Evolutionary conservation across 2,113 vertebrate species (phyloP).

Genomic region (Oncorhynchus keta): DNA sequence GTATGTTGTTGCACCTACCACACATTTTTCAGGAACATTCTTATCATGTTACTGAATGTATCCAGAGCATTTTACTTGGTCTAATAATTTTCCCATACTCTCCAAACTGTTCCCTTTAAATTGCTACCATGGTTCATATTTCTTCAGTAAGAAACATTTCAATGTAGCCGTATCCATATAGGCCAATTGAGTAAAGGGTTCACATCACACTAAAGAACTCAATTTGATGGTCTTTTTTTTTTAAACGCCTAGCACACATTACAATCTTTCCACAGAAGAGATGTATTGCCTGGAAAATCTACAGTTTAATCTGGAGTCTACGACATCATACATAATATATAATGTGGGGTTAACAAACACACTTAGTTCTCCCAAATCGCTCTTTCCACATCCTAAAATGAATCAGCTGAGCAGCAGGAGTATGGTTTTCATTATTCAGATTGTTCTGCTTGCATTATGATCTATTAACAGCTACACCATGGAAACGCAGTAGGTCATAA

Average conservation of each 20-base stretch:
- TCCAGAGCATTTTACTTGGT: no score
- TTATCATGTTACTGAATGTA: no score
- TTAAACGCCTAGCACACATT: background rate
- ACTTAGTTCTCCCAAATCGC: background rate
- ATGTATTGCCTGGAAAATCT: background rate
- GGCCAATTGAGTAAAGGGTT: no score
- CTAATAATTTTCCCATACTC: no score
- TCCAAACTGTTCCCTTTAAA: no score
- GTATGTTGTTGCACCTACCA: no score
- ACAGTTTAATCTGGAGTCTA: background rate
- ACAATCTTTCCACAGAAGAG: background rate
- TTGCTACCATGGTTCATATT: no score
- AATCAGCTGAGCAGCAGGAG: background rate
- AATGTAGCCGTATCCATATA: no score
- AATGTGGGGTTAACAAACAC: background rate
- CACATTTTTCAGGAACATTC: no score
- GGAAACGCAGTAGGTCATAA: background rate
- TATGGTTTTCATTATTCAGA: constrained; percentile 2
- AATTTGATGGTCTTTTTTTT: no score
- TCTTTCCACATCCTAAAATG: background rate
- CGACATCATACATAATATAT: background rate
- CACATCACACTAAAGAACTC: no score
- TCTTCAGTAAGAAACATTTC: no score
- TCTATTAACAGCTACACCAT: background rate
- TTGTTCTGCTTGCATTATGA: background rate